phyloP scores from a whole-genome alignment of 1,140 invertebrate species.

The Cylas formicarius region DNA sequence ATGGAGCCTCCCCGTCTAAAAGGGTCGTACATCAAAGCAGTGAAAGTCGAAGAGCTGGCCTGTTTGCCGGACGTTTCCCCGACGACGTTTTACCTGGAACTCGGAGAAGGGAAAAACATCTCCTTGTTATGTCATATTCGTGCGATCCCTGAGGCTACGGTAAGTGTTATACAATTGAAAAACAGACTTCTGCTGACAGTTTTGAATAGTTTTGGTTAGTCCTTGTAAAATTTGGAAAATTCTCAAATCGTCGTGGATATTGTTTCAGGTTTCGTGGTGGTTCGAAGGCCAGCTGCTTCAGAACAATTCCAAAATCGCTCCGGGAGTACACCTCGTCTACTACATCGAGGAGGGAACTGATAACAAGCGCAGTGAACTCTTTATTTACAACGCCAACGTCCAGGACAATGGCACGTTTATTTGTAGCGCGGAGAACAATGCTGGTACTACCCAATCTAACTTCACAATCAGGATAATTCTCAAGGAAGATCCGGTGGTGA shows the following conservation, averaged over 20 bases:
- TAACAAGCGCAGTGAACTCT: conserved; percentile 67
- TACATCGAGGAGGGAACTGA: conserved; percentile 59
- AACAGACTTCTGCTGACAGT: too few relatives aligned
- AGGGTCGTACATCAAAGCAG: conserved; percentile 58
- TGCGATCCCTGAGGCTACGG: conserved; percentile 67
- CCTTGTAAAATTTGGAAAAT: too few relatives aligned
- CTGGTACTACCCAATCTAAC: conserved; percentile 65
- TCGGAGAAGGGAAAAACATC: conserved; percentile 70
- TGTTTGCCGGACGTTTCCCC: conserved; percentile 72
- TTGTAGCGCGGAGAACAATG: conserved; percentile 74
- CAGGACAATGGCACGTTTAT: conserved; percentile 75
- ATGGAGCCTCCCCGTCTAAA: conserved; percentile 58
- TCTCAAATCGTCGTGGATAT: too few relatives aligned
- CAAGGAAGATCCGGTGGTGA: conserved; percentile 60
- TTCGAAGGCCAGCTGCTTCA: conserved; percentile 69
- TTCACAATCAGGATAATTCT: conserved; percentile 68
- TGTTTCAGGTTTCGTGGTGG: conserved; percentile 57
- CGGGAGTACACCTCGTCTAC: conserved; percentile 58
- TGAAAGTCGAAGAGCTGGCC: conserved; percentile 68
- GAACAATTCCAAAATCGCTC: conserved; percentile 58
- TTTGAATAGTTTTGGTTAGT: too few relatives aligned
- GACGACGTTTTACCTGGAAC: conserved; percentile 62
- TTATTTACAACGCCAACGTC: conserved; percentile 63
- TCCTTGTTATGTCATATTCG: conserved; percentile 70
- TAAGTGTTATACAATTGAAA: too few relatives aligned